Conservation (phyloP, 2,797 vertebrate species). For the Danio choprae region DNA sequence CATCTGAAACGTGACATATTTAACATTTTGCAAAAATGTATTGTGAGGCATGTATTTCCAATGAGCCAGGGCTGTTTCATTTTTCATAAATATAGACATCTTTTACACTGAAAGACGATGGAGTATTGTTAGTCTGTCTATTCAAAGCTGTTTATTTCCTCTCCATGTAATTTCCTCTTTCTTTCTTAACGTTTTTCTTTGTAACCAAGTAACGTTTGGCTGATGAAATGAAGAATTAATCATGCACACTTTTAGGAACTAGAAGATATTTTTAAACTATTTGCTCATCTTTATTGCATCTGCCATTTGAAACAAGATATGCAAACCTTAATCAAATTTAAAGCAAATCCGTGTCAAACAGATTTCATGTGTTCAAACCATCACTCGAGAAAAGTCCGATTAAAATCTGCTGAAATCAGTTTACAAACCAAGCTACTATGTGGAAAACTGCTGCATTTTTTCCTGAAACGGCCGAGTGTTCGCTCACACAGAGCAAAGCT, state of each 20-base stretch:
- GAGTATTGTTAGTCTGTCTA: background rate
- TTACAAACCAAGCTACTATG: background rate
- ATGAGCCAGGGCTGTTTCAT: too few species aligned
- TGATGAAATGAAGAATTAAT: background rate
- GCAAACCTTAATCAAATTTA: background rate
- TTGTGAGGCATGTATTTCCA: too few species aligned
- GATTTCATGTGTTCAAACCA: background rate
- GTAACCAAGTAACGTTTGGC: too few species aligned
- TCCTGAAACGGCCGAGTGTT: background rate
- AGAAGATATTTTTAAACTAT: slow-evolving; percentile 1
- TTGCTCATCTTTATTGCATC: background rate
- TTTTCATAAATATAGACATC: too few species aligned
- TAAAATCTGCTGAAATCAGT: background rate
- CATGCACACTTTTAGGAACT: slow-evolving; percentile 11
- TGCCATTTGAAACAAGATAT: slow-evolving; percentile 2
- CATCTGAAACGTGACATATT: too few species aligned
- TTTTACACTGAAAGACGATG: too few species aligned
- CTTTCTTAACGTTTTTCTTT: background rate
- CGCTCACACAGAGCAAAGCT: background rate
- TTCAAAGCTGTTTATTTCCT: background rate
- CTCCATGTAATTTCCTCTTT: background rate
- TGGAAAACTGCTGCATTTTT: background rate
- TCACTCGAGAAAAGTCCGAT: background rate
- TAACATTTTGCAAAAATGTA: too few species aligned
- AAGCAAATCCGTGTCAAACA: background rate